These are phyloP conservation scores for Notechis scutatus DNA, from an alignment of 2,113 vertebrate genomes.

Conservation along the genomic window DNA sequence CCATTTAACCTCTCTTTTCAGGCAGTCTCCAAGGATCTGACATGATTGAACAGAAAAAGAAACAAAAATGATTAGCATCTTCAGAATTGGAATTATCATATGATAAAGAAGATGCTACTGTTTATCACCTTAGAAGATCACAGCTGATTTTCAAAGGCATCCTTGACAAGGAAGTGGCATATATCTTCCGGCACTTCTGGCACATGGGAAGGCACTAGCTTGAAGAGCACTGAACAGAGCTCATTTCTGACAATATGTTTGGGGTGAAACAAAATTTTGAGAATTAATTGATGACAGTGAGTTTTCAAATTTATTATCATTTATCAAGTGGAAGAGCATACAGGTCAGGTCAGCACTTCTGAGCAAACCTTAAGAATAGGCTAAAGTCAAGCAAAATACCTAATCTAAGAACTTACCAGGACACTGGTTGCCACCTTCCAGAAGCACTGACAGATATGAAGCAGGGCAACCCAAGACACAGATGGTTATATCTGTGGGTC, in stretches of 20 bases:
- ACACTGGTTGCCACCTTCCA: conserved; percentile 68
- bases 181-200: background rate
- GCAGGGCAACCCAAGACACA: conserved; percentile 70
- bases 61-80: background rate
- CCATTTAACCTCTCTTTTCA: background rate
- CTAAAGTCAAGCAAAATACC: background rate
- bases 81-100: background rate
- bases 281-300: background rate
- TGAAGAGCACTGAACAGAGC: too few relatives aligned
- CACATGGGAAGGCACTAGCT: background rate
- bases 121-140: background rate
- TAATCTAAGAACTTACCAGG: conserved; percentile 61
- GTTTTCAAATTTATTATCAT: background rate
- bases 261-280: background rate
- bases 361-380: background rate
- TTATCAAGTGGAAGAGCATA: background rate
- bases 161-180: background rate
- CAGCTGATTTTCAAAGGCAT: background rate
- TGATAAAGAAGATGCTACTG: background rate
- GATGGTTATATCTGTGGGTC: conserved; percentile 62
- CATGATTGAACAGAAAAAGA: background rate
- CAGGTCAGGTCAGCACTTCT: background rate
- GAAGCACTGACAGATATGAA: conserved; percentile 67
- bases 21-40: background rate
- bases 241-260: background rate